A percentile compares a stretch with the other conserved stretches of the same genome.
Conservation (phyloP, 2,888 invertebrate genomes). For the Stenchaetothrips biformis region DNA sequence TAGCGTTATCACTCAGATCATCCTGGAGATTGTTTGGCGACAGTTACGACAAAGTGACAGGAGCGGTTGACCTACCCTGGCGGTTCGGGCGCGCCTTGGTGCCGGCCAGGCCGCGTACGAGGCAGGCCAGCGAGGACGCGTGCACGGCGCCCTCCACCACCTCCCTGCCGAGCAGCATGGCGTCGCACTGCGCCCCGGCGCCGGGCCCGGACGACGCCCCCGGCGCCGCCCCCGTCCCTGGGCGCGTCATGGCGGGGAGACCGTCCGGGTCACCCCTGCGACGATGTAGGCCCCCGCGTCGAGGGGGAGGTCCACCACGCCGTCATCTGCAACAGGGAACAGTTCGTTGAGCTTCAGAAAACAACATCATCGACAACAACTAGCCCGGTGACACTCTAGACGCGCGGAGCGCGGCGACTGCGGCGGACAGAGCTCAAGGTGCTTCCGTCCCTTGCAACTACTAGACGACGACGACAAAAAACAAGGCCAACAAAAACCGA, state of each 20-base stretch:
- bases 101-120: slow-evolving; percentile 36
- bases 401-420: neutral
- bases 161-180: slow-evolving; percentile 38
- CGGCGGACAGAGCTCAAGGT: neutral
- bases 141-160: slow-evolving; percentile 39
- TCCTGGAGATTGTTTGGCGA: too few relatives aligned
- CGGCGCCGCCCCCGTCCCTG: neutral
- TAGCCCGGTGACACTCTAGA: neutral
- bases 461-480: neutral
- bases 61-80: neutral
- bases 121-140: slow-evolving; percentile 37
- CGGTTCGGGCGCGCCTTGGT: slow-evolving; percentile 19
- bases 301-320: neutral
- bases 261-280: neutral
- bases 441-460: neutral
- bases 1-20: too few relatives aligned
- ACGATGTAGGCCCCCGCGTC: neutral
- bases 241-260: neutral
- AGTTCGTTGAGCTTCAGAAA: too few relatives aligned
- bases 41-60: too few relatives aligned
- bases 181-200: slow-evolving; percentile 36
- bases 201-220: neutral
- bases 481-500: neutral
- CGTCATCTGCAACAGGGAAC: neutral
- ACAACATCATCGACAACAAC: neutral